These are phyloP conservation scores for Electrona antarctica DNA, from an alignment of 2,113 vertebrate genomes.

Conservation along the genomic window DNA sequence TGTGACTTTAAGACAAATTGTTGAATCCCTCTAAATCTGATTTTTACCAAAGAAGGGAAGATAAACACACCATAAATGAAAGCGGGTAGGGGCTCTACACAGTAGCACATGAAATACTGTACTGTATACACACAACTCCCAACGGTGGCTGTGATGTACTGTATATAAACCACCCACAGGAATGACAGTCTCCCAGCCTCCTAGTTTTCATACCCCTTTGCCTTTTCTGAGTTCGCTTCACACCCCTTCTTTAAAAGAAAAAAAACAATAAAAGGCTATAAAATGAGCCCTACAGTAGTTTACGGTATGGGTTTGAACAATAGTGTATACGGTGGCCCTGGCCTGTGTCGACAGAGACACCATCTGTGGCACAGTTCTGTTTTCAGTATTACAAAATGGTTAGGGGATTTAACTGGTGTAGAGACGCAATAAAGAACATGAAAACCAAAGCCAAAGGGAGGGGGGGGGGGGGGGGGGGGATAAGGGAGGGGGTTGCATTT, in stretches of 20 bases:
- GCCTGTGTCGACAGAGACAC: conserved; percentile 13
- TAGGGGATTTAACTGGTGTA: conserved; percentile 53
- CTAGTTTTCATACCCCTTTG: conserved; percentile 12
- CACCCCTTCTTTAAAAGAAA: conserved; percentile 35
- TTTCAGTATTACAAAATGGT: conserved; percentile 57
- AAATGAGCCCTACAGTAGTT: conserved; percentile 43
- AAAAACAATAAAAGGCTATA: conserved; percentile 35
- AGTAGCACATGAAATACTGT: conserved; percentile 6
- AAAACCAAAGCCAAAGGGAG: conserved; percentile 54
- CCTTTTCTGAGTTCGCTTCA: conserved; percentile 37
- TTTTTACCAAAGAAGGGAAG: conserved; percentile 14
- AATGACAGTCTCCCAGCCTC: conserved; percentile 29
- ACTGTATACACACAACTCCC: background rate
- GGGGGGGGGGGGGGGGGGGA: background rate
- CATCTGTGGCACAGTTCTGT: conserved; percentile 37
- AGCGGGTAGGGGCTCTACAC: background rate
- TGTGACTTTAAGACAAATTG: background rate
- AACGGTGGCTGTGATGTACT: conserved; percentile 22
- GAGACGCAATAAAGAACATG: conserved; percentile 59
- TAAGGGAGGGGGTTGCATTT: background rate
- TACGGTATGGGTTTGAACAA: conserved; percentile 37
- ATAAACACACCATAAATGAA: conserved; percentile 32
- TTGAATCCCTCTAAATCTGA: conserved; percentile 8
- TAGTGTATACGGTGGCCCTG: conserved; percentile 30
- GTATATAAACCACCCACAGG: conserved; percentile 37